phyloP scores from a whole-genome alignment of 2,888 invertebrate genomes.

The Copidosoma aretas region DNA sequence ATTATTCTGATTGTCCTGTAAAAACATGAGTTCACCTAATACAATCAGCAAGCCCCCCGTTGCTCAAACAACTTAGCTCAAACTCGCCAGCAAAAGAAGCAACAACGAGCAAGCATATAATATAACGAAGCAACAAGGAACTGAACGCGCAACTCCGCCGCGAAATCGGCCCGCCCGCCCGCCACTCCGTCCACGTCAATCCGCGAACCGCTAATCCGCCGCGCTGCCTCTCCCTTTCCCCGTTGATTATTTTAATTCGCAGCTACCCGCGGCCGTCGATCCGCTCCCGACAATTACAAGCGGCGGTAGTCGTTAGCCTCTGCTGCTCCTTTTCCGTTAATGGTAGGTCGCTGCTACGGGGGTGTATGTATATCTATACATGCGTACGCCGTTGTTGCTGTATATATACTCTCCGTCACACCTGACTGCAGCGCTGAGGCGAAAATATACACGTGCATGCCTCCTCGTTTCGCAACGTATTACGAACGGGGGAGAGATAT shows the following conservation, averaged over 20 bases:
- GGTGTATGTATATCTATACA: no score
- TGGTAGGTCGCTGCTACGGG: not conserved
- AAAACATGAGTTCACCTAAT: no score
- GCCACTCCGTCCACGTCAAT: not conserved
- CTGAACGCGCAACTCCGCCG: no score
- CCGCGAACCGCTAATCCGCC: slow-evolving; percentile 15
- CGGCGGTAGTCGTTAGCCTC: slow-evolving; percentile 60
- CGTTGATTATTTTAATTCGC: slow-evolving; percentile 19
- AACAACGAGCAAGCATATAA: no score
- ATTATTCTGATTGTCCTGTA: no score
- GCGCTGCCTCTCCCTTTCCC: not conserved
- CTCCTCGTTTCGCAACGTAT: slow-evolving; percentile 46
- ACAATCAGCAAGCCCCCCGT: no score
- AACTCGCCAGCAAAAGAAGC: no score
- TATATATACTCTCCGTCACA: slow-evolving; percentile 58
- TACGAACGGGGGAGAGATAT: slow-evolving; percentile 15
- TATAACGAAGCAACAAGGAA: no score
- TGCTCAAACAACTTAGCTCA: no score
- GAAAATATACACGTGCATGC: slow-evolving; percentile 4
- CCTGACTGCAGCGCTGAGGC: slow-evolving; percentile 18
- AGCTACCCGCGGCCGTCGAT: slow-evolving; percentile 35
- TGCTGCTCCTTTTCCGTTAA: slow-evolving; percentile 48
- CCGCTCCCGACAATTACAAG: slow-evolving; percentile 58
- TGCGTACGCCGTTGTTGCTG: slow-evolving; percentile 37
- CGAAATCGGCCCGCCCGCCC: no score